Evolutionary conservation across 64 coral and sea anemone species (phyloP).

Genomic region (Stylophora pistillata): DNA sequence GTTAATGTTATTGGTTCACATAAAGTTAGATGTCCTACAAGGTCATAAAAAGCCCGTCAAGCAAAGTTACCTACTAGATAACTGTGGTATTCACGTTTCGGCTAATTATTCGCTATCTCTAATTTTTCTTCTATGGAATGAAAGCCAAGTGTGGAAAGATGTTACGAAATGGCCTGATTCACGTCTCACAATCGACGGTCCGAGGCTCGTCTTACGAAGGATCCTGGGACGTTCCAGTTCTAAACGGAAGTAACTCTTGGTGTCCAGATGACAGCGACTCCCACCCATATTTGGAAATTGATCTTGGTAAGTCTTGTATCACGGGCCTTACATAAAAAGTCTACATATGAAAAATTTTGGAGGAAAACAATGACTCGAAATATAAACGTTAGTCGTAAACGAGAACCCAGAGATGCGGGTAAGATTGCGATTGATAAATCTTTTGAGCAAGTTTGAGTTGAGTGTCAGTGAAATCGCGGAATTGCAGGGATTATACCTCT

Average conservation of each 20-base stretch:
- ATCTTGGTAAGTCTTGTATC: not conserved
- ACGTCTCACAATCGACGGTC: not conserved
- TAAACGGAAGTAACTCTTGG: conserved; percentile 11
- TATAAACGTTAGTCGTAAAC: no score
- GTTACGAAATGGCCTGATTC: conserved; percentile 4
- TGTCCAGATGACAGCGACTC: not conserved
- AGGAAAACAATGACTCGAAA: no score
- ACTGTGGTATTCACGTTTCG: not conserved
- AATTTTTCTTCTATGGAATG: not conserved
- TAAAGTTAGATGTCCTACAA: not conserved
- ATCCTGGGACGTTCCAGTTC: not conserved
- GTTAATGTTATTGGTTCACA: not conserved
- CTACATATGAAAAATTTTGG: not conserved
- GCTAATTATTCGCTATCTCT: not conserved
- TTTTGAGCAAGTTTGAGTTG: no score
- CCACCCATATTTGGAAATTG: not conserved
- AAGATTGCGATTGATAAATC: no score
- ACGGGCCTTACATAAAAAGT: not conserved
- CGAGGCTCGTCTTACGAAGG: not conserved
- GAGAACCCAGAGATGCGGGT: no score
- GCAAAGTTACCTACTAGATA: no score
- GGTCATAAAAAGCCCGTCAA: not conserved
- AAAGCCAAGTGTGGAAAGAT: conserved; percentile 26
- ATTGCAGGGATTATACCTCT: no score
- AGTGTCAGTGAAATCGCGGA: no score